These are phyloP conservation scores for Corynorhinus townsendii DNA, from an alignment of 2,113 vertebrate species.

Conservation along the genomic window DNA sequence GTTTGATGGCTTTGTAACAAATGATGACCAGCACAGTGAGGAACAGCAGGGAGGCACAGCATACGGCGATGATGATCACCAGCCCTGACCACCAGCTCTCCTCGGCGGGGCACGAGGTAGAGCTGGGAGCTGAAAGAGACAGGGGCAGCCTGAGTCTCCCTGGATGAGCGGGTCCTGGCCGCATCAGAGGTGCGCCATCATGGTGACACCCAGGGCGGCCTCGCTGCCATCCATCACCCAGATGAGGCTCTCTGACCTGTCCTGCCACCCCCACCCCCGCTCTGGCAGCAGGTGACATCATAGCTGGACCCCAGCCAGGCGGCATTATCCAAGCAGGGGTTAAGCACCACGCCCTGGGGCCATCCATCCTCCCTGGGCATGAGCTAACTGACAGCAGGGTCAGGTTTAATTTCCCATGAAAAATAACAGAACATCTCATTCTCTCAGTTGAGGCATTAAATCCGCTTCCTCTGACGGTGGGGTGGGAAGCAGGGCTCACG, in stretches of 20 bases:
- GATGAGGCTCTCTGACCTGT: not conserved
- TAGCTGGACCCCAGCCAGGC: constrained; percentile 45
- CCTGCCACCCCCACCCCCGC: not conserved
- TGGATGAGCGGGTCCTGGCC: not conserved
- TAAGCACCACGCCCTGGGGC: constrained; percentile 11
- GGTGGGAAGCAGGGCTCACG: not conserved
- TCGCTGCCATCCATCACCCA: not conserved
- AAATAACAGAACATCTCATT: constrained; percentile 68
- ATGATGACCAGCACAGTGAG: constrained; percentile 94
- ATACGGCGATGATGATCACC: constrained; percentile 88
- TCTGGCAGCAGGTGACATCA: constrained; percentile 54
- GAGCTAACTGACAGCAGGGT: constrained; percentile 58
- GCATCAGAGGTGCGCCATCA: not conserved
- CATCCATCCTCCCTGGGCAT: constrained; percentile 54
- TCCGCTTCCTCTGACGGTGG: constrained; percentile 28
- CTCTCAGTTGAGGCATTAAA: constrained; percentile 66
- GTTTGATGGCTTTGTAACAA: constrained; percentile 99
- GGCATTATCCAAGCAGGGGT: not conserved
- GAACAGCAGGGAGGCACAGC: constrained; percentile 89
- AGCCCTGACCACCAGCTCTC: constrained; percentile 94
- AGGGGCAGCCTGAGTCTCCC: constrained; percentile 35
- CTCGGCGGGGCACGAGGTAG: constrained; percentile 84
- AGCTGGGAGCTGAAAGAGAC: constrained; percentile 79
- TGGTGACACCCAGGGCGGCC: not conserved
- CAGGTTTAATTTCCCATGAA: constrained; percentile 70